Evolutionary conservation across 2,113 vertebrate genomes (phyloP).

Genomic region (Nerophis lumbriciformis): DNA sequence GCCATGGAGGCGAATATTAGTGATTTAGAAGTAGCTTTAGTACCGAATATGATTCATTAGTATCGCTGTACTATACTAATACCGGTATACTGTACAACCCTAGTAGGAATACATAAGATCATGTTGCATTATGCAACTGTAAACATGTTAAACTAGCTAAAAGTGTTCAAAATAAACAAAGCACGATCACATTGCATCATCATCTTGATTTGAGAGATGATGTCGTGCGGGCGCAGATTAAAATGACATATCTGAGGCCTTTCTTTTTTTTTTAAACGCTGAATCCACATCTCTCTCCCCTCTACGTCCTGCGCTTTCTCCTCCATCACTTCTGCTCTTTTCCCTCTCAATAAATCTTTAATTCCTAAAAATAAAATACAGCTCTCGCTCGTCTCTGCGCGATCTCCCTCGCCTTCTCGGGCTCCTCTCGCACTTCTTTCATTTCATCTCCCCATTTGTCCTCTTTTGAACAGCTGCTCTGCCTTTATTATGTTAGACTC

Average conservation of each 20-base stretch:
- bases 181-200: neutral
- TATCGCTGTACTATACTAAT: too few relatives aligned
- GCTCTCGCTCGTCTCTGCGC: slow-evolving; percentile 28
- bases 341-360: slow-evolving; percentile 44
- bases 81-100: too few relatives aligned
- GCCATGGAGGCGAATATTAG: too few relatives aligned
- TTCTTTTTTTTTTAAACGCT: slow-evolving; percentile 26
- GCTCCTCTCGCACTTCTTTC: slow-evolving; percentile 12
- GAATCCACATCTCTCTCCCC: neutral
- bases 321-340: slow-evolving; percentile 29
- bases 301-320: slow-evolving; percentile 10
- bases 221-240: slow-evolving; percentile 30
- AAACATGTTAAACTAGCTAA: neutral
- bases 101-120: too few relatives aligned
- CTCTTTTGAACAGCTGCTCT: slow-evolving; percentile 66
- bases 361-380: slow-evolving; percentile 37
- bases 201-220: slow-evolving; percentile 24
- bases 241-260: slow-evolving; percentile 39
- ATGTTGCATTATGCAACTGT: neutral
- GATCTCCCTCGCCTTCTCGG: slow-evolving; percentile 22
- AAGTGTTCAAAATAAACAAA: too few relatives aligned
- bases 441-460: slow-evolving; percentile 41
- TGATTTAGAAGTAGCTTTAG: too few relatives aligned
- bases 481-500: slow-evolving; percentile 50
- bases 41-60: too few relatives aligned